Percentiles rank a stretch among this genome's conserved stretches.
These are phyloP conservation scores for Drosophila lowei DNA, from an alignment of 1,140 invertebrate species.

Conservation along the genomic window DNA sequence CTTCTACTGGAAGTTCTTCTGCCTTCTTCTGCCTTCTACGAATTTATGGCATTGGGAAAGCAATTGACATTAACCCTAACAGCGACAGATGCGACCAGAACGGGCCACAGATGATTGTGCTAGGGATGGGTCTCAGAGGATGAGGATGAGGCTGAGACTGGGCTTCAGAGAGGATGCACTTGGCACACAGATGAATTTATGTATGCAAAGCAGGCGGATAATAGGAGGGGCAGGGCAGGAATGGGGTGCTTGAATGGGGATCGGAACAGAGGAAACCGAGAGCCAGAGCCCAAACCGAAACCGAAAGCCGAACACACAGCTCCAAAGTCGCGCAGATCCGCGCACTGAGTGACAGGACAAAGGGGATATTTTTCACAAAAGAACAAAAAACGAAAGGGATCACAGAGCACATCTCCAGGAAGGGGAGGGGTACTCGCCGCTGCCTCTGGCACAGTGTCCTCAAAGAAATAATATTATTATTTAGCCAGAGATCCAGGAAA, in stretches of 20 bases:
- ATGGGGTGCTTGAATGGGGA: too few species aligned
- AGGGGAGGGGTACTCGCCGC: slow-evolving; percentile 12
- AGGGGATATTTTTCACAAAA: slow-evolving; percentile 79
- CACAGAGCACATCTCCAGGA: background rate
- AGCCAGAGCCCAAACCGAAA: slow-evolving; percentile 42
- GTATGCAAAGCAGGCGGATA: slow-evolving; percentile 66
- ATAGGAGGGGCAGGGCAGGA: background rate
- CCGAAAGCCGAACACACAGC: slow-evolving; percentile 51
- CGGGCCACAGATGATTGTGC: slow-evolving; percentile 34
- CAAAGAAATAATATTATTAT: background rate
- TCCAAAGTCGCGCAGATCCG: slow-evolving; percentile 20
- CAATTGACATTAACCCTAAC: slow-evolving; percentile 80
- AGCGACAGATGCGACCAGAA: slow-evolving; percentile 63
- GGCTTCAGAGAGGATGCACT: slow-evolving; percentile 35
- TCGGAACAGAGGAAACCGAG: slow-evolving; percentile 4
- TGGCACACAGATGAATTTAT: slow-evolving; percentile 75
- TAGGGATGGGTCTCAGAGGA: slow-evolving; percentile 18
- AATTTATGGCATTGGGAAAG: slow-evolving; percentile 70
- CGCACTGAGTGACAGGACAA: slow-evolving; percentile 75
- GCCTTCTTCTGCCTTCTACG: slow-evolving; percentile 5
- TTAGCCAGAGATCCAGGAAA: background rate
- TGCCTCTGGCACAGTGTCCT: slow-evolving; percentile 19
- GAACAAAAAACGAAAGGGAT: slow-evolving; percentile 65
- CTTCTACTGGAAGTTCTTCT: too few species aligned
- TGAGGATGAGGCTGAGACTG: background rate